Percentiles rank a stretch among this genome's conserved stretches.
These are phyloP conservation scores for Chloroceryle amazona DNA, from an alignment of 2,797 vertebrate genomes.

Conservation along the genomic window DNA sequence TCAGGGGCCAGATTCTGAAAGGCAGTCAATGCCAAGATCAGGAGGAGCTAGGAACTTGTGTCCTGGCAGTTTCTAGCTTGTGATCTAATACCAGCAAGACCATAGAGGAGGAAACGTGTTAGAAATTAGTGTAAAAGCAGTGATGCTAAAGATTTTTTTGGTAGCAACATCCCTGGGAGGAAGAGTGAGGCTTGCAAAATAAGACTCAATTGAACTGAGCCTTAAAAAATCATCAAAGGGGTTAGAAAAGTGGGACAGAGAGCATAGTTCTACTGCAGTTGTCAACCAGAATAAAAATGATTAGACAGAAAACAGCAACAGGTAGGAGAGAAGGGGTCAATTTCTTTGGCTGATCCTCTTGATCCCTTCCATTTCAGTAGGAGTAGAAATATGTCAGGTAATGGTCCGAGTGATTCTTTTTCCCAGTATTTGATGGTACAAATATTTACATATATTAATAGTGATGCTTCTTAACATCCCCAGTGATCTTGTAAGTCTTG, in stretches of 20 bases:
- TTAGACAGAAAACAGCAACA: neutral
- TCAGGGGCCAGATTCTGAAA: slow-evolving; percentile 50
- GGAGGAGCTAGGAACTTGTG: neutral
- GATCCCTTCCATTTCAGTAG: neutral
- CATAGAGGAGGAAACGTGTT: neutral
- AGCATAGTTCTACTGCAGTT: neutral
- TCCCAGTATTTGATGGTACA: neutral
- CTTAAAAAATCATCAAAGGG: neutral
- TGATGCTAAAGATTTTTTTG: neutral
- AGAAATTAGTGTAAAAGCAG: neutral
- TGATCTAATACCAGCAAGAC: neutral
- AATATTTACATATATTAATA: neutral
- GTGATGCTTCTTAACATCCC: neutral
- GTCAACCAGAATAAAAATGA: neutral
- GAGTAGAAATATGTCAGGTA: neutral
- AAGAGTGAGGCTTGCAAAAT: neutral
- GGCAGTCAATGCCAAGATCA: slow-evolving; percentile 42
- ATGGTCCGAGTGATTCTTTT: neutral
- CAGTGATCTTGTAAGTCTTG: neutral
- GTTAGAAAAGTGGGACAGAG: neutral
- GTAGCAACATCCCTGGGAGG: neutral
- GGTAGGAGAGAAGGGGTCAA: neutral
- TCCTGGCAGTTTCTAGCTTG: neutral
- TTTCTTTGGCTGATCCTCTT: neutral
- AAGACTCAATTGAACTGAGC: neutral